These are phyloP conservation scores for Epizoanthus scotinus DNA, from an alignment of 92 coral and sea anemone genomes.

Conservation along the genomic window DNA sequence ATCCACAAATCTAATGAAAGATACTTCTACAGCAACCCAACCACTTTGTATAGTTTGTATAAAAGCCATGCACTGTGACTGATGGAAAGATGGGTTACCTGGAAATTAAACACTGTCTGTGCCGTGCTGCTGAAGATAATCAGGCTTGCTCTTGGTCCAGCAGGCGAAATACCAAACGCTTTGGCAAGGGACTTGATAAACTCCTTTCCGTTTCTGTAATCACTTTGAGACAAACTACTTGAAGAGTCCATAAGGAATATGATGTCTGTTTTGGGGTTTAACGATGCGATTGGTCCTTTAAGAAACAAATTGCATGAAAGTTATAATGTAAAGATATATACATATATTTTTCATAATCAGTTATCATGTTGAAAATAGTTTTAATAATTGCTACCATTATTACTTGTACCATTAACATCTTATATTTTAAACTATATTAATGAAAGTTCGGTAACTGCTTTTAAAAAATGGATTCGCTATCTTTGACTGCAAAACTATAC, in stretches of 20 bases:
- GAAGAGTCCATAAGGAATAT: conserved; percentile 77
- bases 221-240: conserved; percentile 34
- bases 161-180: conserved; percentile 72
- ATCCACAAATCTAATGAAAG: no score
- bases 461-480: no score
- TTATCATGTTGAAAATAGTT: background rate
- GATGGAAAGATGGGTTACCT: conserved; percentile 5
- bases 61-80: no score
- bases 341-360: background rate
- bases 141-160: conserved; percentile 75
- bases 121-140: conserved; percentile 81
- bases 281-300: background rate
- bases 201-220: conserved; percentile 56
- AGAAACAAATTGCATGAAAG: background rate
- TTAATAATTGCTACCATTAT: background rate
- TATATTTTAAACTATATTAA: no score
- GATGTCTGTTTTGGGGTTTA: conserved; percentile 53
- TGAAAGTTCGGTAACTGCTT: no score
- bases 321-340: background rate
- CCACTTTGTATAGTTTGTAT: no score
- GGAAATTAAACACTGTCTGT: conserved; percentile 64
- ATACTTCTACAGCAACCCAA: no score
- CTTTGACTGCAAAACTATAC: no score
- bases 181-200: conserved; percentile 62
- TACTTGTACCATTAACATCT: no score